A percentile compares a stretch with the other conserved stretches of the same genome.
phyloP scores from a whole-genome alignment of 30 jellyfish, hydroid and myxozoan species.

The Hydractinia symbiolongicarpus region DNA sequence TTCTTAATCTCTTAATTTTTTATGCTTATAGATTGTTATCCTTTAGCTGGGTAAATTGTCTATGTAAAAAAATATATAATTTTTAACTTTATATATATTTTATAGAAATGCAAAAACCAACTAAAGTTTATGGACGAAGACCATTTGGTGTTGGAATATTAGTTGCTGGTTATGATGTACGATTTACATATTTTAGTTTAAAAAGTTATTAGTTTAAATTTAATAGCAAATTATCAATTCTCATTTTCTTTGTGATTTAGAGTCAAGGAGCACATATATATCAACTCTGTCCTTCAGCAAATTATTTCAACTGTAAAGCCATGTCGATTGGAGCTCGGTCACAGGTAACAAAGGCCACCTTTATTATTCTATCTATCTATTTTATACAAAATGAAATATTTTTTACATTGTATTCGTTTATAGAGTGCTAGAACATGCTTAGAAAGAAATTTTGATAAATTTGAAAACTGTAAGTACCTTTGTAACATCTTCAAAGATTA shows the following conservation, averaged over 20 bases:
- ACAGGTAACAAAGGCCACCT: conserved; percentile 49
- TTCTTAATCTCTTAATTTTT: too few species aligned
- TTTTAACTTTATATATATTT: conserved; percentile 26
- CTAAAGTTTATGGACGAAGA: conserved; percentile 95
- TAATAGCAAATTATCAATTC: background rate
- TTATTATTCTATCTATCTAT: background rate
- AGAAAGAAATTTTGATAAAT: conserved; percentile 84
- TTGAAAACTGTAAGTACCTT: conserved; percentile 70
- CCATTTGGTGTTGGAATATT: conserved; percentile 99
- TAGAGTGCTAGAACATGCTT: conserved; percentile 98
- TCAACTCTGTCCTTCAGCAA: conserved; percentile 99
- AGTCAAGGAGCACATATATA: conserved; percentile 93
- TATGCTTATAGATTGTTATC: too few species aligned
- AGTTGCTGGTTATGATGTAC: conserved; percentile 96
- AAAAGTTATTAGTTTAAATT: background rate
- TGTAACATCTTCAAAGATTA: background rate
- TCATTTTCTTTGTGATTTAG: conserved; percentile 21
- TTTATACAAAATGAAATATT: background rate
- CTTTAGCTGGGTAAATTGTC: too few species aligned
- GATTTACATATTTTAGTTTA: conserved; percentile 5
- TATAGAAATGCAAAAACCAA: conserved; percentile 97
- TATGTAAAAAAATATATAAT: background rate
- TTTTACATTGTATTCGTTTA: background rate
- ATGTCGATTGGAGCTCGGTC: conserved; percentile 99
- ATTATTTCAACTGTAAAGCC: conserved; percentile 81